Percentiles rank a stretch among this genome's conserved stretches.
Conservation (phyloP, 2,113 vertebrate genomes). For the Struthidea cinerea region DNA sequence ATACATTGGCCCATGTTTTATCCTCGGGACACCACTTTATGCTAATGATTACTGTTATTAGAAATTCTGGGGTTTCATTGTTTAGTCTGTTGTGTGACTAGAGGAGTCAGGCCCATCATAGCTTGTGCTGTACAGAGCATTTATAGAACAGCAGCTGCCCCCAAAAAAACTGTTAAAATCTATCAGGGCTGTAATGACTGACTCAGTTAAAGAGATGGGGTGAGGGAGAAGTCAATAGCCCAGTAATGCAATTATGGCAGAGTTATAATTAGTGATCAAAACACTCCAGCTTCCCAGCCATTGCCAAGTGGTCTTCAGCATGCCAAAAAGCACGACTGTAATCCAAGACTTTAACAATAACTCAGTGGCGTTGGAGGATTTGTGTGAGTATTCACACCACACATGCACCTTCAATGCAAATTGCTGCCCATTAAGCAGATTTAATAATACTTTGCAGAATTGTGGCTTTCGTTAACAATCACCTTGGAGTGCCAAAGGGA, state of each 20-base stretch:
- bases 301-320: background rate
- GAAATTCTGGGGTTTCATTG: background rate
- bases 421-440: background rate
- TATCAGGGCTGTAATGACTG: background rate
- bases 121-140: background rate
- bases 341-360: background rate
- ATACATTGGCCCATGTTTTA: background rate
- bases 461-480: background rate
- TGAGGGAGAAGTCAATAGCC: background rate
- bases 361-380: background rate
- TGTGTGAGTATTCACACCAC: accelerated
- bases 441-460: background rate
- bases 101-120: background rate
- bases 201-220: background rate
- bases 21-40: background rate
- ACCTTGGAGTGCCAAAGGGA: background rate
- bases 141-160: background rate
- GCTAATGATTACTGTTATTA: background rate
- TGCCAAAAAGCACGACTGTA: background rate
- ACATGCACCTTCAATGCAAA: background rate
- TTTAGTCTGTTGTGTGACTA: background rate
- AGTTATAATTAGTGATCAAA: background rate
- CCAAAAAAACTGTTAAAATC: background rate
- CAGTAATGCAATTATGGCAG: background rate
- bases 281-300: background rate